Percentiles rank a stretch among this genome's conserved stretches.
Evolutionary conservation across 92 coral and sea anemone genomes (phyloP).

Genomic region (Muricea muricata): DNA sequence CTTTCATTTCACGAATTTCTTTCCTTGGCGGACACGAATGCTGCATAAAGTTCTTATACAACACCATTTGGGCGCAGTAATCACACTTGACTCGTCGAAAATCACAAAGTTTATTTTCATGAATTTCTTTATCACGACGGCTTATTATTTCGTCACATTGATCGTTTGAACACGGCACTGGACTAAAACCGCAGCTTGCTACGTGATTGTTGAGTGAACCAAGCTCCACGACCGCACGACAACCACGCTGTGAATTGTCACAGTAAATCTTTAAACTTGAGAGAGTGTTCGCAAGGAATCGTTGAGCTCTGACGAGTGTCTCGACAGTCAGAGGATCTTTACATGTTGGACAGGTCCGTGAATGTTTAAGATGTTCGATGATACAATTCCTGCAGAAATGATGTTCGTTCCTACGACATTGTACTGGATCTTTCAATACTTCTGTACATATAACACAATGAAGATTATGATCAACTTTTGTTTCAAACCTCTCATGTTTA

Average conservation of each 20-base stretch:
- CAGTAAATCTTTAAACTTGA: not conserved
- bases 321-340: not conserved
- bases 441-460: not conserved
- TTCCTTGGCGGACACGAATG: not conserved
- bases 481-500: not conserved
- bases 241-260: conserved; percentile 28
- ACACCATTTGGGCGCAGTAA: not conserved
- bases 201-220: conserved; percentile 52
- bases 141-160: conserved; percentile 52
- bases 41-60: not conserved
- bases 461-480: not conserved
- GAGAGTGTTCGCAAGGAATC: conserved; percentile 1
- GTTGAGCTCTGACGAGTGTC: not conserved
- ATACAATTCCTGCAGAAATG: conserved; percentile 71
- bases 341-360: conserved; percentile 69
- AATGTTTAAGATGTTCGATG: conserved; percentile 43
- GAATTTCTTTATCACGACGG: conserved; percentile 41
- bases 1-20: not conserved
- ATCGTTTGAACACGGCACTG: conserved; percentile 53
- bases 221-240: conserved; percentile 49
- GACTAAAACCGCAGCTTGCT: conserved; percentile 45
- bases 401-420: conserved; percentile 41
- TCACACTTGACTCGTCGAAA: no score
- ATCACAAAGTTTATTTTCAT: conserved; percentile 31
- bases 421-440: not conserved